Evolutionary conservation across 2,113 vertebrate genomes (phyloP).

Genomic region (Climacteris rufus): DNA sequence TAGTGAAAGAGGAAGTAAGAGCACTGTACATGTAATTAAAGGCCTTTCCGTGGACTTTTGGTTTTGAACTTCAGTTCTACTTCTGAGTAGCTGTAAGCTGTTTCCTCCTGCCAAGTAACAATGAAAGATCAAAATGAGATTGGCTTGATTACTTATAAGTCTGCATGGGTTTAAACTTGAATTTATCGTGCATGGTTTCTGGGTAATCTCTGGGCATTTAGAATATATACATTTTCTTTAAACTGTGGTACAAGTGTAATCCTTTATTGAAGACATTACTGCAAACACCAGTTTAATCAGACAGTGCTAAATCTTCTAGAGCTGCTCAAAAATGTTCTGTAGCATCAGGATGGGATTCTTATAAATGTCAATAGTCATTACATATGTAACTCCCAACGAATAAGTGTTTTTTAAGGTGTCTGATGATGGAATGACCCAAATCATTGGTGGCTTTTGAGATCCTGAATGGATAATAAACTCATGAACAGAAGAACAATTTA

Average conservation of each 20-base stretch:
- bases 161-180: neutral
- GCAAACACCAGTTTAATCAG: neutral
- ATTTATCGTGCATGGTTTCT: neutral
- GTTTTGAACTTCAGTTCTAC: constrained; percentile 14
- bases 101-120: constrained; percentile 12
- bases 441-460: neutral
- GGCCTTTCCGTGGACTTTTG: neutral
- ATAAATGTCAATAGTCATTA: neutral
- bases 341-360: neutral
- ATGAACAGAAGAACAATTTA: neutral
- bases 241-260: neutral
- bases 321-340: neutral
- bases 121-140: constrained; percentile 13
- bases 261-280: neutral
- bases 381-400: neutral
- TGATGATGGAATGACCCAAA: neutral
- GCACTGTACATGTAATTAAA: neutral
- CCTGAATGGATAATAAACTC: neutral
- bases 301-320: neutral
- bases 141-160: neutral
- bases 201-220: neutral
- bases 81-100: neutral
- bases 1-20: constrained; percentile 36
- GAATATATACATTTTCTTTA: neutral
- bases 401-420: neutral